Percentiles rank a stretch among this genome's conserved stretches.
Conservation (phyloP, 2,888 invertebrate species). For the Asteroscopus sphinx region DNA sequence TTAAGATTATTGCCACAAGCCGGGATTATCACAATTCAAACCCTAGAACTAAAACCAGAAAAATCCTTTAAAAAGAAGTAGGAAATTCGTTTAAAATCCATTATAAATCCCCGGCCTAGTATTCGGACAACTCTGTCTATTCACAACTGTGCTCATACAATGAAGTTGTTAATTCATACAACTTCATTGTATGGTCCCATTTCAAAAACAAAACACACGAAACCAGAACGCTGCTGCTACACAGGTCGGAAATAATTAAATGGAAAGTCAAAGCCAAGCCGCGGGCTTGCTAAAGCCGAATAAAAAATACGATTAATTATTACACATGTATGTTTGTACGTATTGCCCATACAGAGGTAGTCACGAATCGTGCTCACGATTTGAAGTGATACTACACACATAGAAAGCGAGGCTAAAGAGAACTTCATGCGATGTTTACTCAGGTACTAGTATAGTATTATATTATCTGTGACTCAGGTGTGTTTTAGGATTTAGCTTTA, state of each 20-base stretch:
- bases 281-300: slow-evolving; percentile 21
- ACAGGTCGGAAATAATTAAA: slow-evolving; percentile 47
- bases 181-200: not conserved
- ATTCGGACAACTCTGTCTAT: too few species aligned
- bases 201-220: not conserved
- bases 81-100: too few species aligned
- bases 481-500: not conserved
- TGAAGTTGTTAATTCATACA: not conserved
- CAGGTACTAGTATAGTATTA: too few species aligned
- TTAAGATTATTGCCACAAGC: too few species aligned
- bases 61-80: too few species aligned
- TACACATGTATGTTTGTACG: slow-evolving; percentile 36
- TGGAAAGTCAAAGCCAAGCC: slow-evolving; percentile 43
- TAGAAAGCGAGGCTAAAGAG: slow-evolving; percentile 33
- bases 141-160: not conserved
- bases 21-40: too few species aligned
- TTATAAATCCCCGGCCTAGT: not conserved
- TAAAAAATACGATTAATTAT: slow-evolving; percentile 42
- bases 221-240: not conserved
- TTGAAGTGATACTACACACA: slow-evolving; percentile 19
- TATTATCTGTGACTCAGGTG: too few species aligned
- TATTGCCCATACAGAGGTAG: slow-evolving; percentile 35
- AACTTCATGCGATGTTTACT: slow-evolving; percentile 1
- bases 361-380: slow-evolving; percentile 59
- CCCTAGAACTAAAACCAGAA: too few species aligned